Evolutionary conservation across 1,140 invertebrate genomes (phyloP).

Genomic region (Calliphora vicina): DNA sequence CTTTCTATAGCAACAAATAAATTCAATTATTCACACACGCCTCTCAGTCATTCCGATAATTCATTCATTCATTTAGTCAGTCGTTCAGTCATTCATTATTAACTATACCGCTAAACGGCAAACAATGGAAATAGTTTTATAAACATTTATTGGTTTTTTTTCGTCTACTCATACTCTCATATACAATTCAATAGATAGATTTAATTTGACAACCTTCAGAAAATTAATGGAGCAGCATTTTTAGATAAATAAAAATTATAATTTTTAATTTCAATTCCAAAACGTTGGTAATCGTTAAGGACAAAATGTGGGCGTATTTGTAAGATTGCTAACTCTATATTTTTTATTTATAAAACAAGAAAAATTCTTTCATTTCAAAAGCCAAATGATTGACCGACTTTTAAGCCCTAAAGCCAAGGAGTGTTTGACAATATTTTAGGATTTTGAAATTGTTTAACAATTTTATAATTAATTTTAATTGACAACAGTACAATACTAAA

Average conservation of each 20-base stretch:
- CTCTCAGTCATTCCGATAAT: background rate
- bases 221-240: conserved; percentile 16
- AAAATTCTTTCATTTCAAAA: background rate
- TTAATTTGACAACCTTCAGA: conserved; percentile 27
- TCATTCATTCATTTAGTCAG: background rate
- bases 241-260: background rate
- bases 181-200: conserved; percentile 4
- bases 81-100: background rate
- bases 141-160: background rate
- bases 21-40: conserved; percentile 24
- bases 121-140: background rate
- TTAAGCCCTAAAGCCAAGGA: too few relatives aligned
- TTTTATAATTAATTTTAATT: background rate
- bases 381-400: background rate
- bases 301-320: conserved; percentile 20
- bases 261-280: background rate
- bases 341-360: background rate
- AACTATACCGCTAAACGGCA: background rate
- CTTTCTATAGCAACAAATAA: background rate
- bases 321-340: too few relatives aligned
- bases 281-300: background rate
- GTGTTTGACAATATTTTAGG: too few relatives aligned
- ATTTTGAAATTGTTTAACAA: background rate
- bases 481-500: too few relatives aligned
- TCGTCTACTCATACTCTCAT: background rate